These are phyloP conservation scores for Adelges cooleyi DNA, from an alignment of 1,140 invertebrate genomes.

Conservation along the genomic window DNA sequence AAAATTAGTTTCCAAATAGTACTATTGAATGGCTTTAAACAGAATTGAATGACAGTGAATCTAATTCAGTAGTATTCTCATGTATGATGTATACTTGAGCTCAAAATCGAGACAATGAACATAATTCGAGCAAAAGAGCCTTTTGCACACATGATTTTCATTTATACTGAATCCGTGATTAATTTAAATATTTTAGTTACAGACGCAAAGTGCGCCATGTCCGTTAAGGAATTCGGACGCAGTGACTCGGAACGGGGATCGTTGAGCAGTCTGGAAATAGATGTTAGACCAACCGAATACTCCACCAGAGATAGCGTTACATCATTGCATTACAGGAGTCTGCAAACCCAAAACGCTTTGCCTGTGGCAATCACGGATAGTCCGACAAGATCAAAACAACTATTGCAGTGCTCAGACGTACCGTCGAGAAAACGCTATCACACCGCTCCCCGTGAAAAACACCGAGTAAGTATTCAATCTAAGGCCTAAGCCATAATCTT, in stretches of 20 bases:
- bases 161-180: too few species aligned
- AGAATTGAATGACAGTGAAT: too few species aligned
- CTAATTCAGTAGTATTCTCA: too few species aligned
- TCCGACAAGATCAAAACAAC: neutral
- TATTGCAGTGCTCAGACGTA: neutral
- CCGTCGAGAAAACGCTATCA: conserved; percentile 45
- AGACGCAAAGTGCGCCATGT: neutral
- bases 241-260: conserved; percentile 18
- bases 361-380: neutral
- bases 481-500: too few species aligned
- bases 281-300: neutral
- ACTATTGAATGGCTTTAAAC: too few species aligned
- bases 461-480: conserved; percentile 45
- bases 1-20: too few species aligned
- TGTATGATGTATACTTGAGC: too few species aligned
- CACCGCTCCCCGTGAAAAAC: conserved; percentile 48
- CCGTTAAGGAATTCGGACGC: neutral
- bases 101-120: too few species aligned
- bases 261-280: conserved; percentile 6
- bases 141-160: too few species aligned
- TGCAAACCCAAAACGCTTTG: neutral
- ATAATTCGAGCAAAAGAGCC: too few species aligned
- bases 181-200: neutral
- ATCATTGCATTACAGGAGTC: conserved; percentile 16
- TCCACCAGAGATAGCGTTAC: conserved; percentile 10